These are phyloP conservation scores for Leptoclinus maculatus DNA, from an alignment of 2,797 vertebrate species.

Conservation along the genomic window DNA sequence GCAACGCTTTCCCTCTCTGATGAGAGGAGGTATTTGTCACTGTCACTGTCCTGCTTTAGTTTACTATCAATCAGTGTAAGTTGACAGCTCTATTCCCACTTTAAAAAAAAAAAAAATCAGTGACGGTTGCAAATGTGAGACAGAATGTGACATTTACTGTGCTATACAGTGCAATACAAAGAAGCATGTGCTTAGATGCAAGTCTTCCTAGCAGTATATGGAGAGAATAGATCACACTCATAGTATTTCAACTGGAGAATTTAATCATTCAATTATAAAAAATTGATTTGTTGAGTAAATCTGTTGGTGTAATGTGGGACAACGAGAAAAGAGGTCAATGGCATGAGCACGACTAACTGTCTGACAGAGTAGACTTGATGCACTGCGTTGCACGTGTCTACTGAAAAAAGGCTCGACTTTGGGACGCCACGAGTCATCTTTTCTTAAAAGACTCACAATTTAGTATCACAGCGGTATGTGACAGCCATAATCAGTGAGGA, in stretches of 20 bases:
- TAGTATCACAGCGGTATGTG: neutral
- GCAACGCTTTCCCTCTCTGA: neutral
- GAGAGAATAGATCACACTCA: neutral
- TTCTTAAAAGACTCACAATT: neutral
- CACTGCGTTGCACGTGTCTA: neutral
- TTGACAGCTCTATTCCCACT: neutral
- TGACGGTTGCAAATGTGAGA: neutral
- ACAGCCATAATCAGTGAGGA: neutral
- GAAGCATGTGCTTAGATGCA: neutral
- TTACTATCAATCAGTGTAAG: neutral
- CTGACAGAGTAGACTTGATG: neutral
- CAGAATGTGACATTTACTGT: conserved; percentile 17
- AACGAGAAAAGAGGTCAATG: conserved; percentile 26
- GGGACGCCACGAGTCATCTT: neutral
- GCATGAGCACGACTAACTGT: neutral
- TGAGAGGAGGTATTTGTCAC: neutral
- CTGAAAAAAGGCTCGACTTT: conserved; percentile 7
- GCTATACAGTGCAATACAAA: neutral
- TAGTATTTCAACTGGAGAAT: neutral
- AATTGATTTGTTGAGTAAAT: conserved; percentile 12
- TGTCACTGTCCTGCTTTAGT: neutral
- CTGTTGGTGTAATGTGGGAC: conserved; percentile 1
- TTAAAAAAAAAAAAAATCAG: neutral
- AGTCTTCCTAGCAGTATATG: neutral
- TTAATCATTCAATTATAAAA: neutral